These are phyloP conservation scores for Columba guinea DNA, from an alignment of 2,797 vertebrate species.

Conservation along the genomic window DNA sequence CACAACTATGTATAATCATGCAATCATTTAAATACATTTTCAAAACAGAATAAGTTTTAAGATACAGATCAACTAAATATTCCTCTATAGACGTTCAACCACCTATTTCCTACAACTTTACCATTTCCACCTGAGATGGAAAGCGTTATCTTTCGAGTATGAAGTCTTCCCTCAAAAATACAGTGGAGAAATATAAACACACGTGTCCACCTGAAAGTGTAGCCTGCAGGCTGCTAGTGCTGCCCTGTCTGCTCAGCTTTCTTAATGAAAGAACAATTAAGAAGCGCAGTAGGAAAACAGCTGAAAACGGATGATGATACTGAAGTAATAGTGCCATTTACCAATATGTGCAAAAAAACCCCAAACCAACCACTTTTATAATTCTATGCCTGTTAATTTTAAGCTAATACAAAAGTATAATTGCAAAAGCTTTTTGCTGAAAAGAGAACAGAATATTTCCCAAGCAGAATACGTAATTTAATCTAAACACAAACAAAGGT, in stretches of 20 bases:
- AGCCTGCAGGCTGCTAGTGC: not conserved
- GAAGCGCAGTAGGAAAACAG: not conserved
- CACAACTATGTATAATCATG: slow-evolving; percentile 57
- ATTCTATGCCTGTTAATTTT: not conserved
- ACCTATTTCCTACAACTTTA: slow-evolving; percentile 13
- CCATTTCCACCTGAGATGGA: not conserved
- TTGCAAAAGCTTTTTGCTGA: not conserved
- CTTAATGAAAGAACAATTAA: not conserved
- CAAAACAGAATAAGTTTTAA: not conserved
- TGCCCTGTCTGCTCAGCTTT: not conserved
- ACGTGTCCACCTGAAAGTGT: not conserved
- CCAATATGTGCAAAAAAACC: not conserved
- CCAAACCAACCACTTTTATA: not conserved
- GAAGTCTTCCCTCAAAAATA: not conserved
- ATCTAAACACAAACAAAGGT: not conserved
- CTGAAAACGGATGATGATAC: not conserved
- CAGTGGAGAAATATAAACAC: not conserved
- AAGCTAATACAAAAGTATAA: not conserved
- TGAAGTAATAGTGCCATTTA: not conserved
- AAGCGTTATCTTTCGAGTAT: not conserved
- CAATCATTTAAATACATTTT: slow-evolving; percentile 55
- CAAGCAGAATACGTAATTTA: not conserved
- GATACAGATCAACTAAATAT: slow-evolving; percentile 47
- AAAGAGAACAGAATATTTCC: not conserved
- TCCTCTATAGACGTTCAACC: not conserved